Evolutionary conservation across 2,113 vertebrate species (phyloP), one percentile per base, ranked within the genome.

Genomic region (Alouatta palliata): DNA sequence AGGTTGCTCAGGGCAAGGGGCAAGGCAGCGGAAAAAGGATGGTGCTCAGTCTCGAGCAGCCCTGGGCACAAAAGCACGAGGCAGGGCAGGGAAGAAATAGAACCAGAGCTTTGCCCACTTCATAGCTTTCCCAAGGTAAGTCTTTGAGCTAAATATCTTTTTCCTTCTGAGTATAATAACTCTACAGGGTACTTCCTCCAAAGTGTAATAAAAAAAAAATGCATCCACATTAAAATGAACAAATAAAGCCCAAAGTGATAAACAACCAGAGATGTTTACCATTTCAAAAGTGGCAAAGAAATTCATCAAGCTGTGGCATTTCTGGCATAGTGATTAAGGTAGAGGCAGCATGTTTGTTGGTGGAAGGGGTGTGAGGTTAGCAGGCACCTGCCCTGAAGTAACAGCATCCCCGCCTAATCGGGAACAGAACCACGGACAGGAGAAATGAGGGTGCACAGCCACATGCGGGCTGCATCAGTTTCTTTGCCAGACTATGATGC

Each of bases 31-130:
- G 37, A 4, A 30, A 25, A 43, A 9, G 3, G 32, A 11, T 0
- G 0, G 37, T 0, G 10, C 20, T 37, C 30, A 12, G 84, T 5
- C 9, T 61, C 0, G 16, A 7, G 30, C 23, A 25, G 32, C 30
- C 12, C 49, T 6, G 6, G 6, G 30, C 56, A 23, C 4, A 35
- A 5, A 73, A 30, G 32, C 16, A 6, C 1, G 8, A 25, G 40
- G 9, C 17, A 21, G 30, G 23, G 19, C 40, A 9, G 88, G 10
- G 52, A 30, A 73, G 75, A 56, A 56, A 23, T 0, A 3, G 56
- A 68, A 49, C 45, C 30, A 45, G 68, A 27, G 19, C 21, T 76
- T 3, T 27, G 61, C 8, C 27, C 1, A 4, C 40, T 21, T 35
- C 45, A 30, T 11, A 17, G 8, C 23, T 77, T 73, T 49, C 20